Conservation (phyloP, 2,797 vertebrate species). For the Delichon dasypus region DNA sequence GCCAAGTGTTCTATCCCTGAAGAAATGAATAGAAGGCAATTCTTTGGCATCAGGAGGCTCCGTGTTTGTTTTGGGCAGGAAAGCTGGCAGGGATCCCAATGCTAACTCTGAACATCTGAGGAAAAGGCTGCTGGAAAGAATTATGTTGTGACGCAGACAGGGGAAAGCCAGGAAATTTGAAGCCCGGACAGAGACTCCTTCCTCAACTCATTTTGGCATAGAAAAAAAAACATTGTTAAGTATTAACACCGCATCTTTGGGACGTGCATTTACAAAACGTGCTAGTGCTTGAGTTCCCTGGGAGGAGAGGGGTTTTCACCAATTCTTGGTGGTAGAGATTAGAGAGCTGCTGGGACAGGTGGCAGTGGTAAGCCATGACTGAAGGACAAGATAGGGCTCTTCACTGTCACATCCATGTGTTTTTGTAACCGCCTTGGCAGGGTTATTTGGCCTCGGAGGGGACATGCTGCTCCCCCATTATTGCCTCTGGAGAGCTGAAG, state of each 20-base stretch:
- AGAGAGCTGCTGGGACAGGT: neutral
- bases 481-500: neutral
- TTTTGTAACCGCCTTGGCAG: neutral
- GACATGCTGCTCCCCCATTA: neutral
- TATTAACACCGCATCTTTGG: neutral
- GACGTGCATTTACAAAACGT: fast-evolving
- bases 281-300: neutral
- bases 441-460: neutral
- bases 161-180: slow-evolving; percentile 20
- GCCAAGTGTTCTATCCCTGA: slow-evolving; percentile 16
- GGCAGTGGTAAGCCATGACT: neutral
- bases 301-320: neutral
- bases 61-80: slow-evolving; percentile 54
- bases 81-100: slow-evolving; percentile 27
- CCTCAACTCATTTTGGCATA: slow-evolving; percentile 32
- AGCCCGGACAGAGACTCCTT: neutral
- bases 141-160: neutral
- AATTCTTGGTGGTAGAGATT: neutral
- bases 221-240: neutral
- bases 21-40: slow-evolving; percentile 22
- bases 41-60: slow-evolving; percentile 36
- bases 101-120: slow-evolving; percentile 47
- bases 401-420: neutral
- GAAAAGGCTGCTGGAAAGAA: slow-evolving; percentile 55
- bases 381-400: neutral